Evolutionary conservation across 2,888 invertebrate genomes (phyloP), one percentile per base, ranked within the genome.

Genomic region (Heteropelma amictum): DNA sequence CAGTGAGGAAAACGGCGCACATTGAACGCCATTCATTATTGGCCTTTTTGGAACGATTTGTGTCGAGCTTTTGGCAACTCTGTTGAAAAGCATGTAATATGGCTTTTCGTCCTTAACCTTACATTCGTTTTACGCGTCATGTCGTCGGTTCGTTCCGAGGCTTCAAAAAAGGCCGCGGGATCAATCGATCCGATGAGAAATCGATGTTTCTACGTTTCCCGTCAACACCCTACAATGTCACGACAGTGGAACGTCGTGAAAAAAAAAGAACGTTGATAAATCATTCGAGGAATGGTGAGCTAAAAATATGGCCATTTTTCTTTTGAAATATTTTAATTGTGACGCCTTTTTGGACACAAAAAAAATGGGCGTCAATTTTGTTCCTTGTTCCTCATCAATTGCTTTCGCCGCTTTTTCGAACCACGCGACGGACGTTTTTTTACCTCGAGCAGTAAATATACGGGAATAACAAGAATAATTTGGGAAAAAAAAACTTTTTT

Each of bases 21-120:
- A 30, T 7, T 21, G 42, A 28, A 47, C n/a, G n/a, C 61, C 64
- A 60, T 64, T 60, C 42, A 64, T 74, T 64, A 74, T 69, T 35
- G 51, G 58, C 38, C 58, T 69, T 64, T 73, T 51, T 35, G 56
- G n/a, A 28, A 49, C 51, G 42, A 69, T 58, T 73, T 51, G 23
- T 56, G 42, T 63, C 42, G n/a, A n/a, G n/a, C n/a, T n/a, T n/a
- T 51, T 47, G 17, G 12, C 51, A 26, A 64, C 17, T 17, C 21
- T 38, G 49, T 30, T 40, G 63, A 73, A 54, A 58, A 45, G 58
- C 40, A 40, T 58, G 58, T 54, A 56, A 58, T 33, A n/a, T n/a
- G n/a, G 35, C 35, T 35, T 30, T 56, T 61, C 40, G n/a, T 49
- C 14, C 14, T 26, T 17, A 2, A n/a, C 17, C 61, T 61, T 19